Evolutionary conservation across 1,140 invertebrate species (phyloP), one percentile per base, ranked within the genome.

Genomic region (Aricia agestis): DNA sequence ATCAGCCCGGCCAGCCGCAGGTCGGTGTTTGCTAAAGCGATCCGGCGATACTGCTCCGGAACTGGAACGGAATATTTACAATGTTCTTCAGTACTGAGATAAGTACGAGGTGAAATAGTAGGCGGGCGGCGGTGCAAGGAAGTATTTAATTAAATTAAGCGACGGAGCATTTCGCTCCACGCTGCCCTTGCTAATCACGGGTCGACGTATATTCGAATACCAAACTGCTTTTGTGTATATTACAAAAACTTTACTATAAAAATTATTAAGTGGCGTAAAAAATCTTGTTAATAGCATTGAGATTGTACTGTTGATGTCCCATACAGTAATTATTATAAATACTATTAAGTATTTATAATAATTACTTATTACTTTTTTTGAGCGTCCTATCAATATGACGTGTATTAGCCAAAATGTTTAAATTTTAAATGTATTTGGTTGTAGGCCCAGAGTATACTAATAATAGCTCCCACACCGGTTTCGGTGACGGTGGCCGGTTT

Each of bases 91-190:
- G 31, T 32, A 52, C 45, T 6, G 52, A 69, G 68, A 69, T 69
- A 69, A 69, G 57, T 69, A 82, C 75, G 78, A 83, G 78, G 78
- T 82, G 77, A 82, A 83, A 84, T 82, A 83, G 77, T 84, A 76
- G 82, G 80, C 81, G 82, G 82, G 76, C 76, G 82, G 81, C 80
- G 82, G 81, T 80, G 77, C 72, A 80, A 87, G 85, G 85, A 90
- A 90, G 81, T 90, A 87, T 90, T 90, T 90, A 90, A 88, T 90
- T 90, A 90, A 90, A 88, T 87, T 83, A 82, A 81, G 80, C 76
- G 79, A 76, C 76, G 76, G 75, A 78, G 75, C 72, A 76, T 75
- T 74, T 72, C 76, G 80, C 82, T 82, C 80, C 84, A 86, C 80
- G 82, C 85, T 80, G 80, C 79, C 77, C 75, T 74, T 82, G 79